phyloP scores from a whole-genome alignment of 2,797 vertebrate genomes.

The Manis javanica region DNA sequence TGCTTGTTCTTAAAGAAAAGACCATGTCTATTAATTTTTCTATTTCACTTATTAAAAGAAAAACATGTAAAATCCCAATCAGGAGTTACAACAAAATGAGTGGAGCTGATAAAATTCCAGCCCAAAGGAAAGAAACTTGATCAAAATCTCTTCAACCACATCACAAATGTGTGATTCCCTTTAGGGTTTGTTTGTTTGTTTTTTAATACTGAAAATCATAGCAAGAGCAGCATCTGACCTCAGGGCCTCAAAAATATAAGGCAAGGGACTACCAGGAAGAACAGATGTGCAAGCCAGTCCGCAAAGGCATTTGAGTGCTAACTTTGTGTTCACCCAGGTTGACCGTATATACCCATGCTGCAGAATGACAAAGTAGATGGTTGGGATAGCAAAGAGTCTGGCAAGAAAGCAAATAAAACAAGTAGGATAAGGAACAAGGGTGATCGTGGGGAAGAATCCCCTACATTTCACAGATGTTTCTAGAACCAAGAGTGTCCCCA shows the following conservation, averaged over 20 bases:
- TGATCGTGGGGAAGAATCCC: background rate
- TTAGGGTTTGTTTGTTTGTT: background rate
- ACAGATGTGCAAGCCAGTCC: background rate
- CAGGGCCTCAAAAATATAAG: background rate
- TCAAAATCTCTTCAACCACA: background rate
- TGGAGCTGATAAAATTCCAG: constrained; percentile 4
- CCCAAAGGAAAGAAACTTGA: background rate
- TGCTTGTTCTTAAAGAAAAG: background rate
- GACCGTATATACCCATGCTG: background rate
- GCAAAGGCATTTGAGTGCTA: background rate
- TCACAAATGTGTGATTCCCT: background rate
- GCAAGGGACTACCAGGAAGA: background rate
- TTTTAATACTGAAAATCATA: background rate
- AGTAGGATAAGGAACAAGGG: background rate
- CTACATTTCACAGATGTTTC: background rate
- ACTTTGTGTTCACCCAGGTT: background rate
- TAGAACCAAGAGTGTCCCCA: background rate
- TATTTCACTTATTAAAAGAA: background rate
- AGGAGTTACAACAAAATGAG: background rate
- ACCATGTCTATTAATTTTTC: background rate
- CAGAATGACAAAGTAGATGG: background rate
- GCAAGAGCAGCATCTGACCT: background rate
- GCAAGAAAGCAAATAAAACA: background rate
- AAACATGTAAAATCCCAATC: background rate
- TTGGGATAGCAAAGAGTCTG: background rate